Conservation (phyloP, 2,113 vertebrate genomes). For the Heterotis niloticus region DNA sequence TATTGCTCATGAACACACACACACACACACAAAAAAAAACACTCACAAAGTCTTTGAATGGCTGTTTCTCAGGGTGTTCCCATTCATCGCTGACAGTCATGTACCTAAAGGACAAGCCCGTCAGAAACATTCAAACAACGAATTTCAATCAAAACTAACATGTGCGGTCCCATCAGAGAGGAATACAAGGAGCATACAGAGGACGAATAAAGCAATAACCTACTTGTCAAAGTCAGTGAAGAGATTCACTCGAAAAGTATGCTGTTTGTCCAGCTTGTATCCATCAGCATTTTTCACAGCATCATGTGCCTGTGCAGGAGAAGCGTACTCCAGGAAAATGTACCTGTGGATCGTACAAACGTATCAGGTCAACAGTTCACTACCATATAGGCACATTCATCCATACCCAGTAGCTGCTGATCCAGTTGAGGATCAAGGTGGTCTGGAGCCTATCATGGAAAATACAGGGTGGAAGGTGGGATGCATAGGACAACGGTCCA, state of each 20-base stretch:
- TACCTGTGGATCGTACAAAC: constrained; percentile 62
- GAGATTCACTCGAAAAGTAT: constrained; percentile 94
- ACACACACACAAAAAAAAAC: background rate
- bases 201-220: constrained; percentile 39
- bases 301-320: constrained; percentile 82
- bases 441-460: too few species aligned
- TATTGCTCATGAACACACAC: background rate
- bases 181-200: background rate
- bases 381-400: background rate
- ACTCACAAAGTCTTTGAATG: constrained; percentile 96
- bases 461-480: too few species aligned
- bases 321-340: constrained; percentile 92
- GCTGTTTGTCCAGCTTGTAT: constrained; percentile 97
- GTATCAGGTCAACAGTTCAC: background rate
- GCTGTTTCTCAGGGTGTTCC: constrained; percentile 94
- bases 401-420: background rate
- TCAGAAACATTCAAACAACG: too few species aligned
- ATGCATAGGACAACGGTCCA: too few species aligned
- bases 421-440: background rate
- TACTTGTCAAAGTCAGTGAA: constrained; percentile 98
- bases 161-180: background rate
- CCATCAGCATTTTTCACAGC: constrained; percentile 92
- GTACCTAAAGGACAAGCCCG: constrained; percentile 61
- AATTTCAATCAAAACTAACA: background rate
- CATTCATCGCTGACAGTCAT: constrained; percentile 96